A percentile compares a stretch with the other conserved stretches of the same genome.
These are phyloP conservation scores for Adelosebastes latens DNA, from an alignment of 2,797 vertebrate species.

Conservation along the genomic window DNA sequence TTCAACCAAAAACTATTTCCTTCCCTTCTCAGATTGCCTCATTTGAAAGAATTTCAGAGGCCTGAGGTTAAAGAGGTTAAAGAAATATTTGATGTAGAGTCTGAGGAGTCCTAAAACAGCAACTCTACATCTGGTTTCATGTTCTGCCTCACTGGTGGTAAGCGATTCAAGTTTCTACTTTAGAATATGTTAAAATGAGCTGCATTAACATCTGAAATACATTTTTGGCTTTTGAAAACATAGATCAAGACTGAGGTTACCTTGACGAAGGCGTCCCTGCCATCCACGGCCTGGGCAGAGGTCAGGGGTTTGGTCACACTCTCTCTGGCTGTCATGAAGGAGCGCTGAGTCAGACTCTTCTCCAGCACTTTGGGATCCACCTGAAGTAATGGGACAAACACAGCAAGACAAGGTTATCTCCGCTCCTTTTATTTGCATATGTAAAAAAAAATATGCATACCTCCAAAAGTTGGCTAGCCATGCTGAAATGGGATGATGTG, in stretches of 20 bases:
- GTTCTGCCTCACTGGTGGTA: neutral
- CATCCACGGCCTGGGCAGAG: constrained; percentile 86
- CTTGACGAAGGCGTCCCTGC: constrained; percentile 95
- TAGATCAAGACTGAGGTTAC: constrained; percentile 67
- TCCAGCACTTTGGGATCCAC: constrained; percentile 85
- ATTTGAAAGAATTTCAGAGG: neutral
- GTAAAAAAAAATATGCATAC: constrained; percentile 67
- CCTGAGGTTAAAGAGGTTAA: neutral
- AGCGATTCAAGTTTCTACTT: neutral
- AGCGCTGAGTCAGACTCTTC: constrained; percentile 87
- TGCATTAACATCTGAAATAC: neutral
- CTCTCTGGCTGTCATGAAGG: constrained; percentile 90
- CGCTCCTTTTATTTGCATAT: neutral
- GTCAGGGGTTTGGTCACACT: constrained; percentile 88
- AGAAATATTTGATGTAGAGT: neutral
- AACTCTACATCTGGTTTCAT: neutral
- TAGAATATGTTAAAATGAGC: neutral
- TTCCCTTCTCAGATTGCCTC: neutral
- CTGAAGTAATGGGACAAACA: constrained; percentile 71
- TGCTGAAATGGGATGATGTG: constrained; percentile 84
- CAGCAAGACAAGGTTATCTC: neutral
- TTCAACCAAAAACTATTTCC: neutral
- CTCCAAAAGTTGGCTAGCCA: constrained; percentile 88
- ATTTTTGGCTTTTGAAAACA: neutral
- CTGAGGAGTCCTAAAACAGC: neutral